Evolutionary conservation across 2,797 vertebrate species (phyloP).

Genomic region (Notamacropus eugenii): DNA sequence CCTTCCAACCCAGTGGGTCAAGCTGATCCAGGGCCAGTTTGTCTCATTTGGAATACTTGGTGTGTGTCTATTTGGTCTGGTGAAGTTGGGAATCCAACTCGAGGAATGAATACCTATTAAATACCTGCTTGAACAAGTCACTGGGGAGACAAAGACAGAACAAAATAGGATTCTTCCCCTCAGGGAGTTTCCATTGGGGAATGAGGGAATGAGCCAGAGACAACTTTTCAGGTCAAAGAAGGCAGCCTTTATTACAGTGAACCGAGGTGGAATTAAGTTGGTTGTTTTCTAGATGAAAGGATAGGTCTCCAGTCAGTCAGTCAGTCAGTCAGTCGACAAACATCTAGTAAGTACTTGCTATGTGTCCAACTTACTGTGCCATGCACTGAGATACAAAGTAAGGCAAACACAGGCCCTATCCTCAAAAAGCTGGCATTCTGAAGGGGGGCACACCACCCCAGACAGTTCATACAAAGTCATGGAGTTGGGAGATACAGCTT

Average conservation of each 20-base stretch:
- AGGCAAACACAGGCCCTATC: not conserved
- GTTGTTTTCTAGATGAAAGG: not conserved
- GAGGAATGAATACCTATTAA: not conserved
- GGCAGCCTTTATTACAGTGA: not conserved
- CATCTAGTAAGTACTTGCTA: not conserved
- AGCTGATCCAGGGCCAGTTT: not conserved
- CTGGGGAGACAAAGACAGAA: not conserved
- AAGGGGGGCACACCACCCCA: rapidly evolving
- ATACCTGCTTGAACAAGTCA: not conserved
- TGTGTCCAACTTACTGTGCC: not conserved
- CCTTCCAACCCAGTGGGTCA: not conserved
- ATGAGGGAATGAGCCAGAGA: not conserved
- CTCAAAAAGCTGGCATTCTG: not conserved
- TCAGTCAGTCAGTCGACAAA: not conserved
- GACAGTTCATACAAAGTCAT: not conserved
- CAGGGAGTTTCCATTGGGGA: not conserved
- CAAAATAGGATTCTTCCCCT: not conserved
- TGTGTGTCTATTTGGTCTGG: not conserved
- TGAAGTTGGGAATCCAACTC: not conserved
- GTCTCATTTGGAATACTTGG: not conserved
- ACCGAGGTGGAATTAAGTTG: not conserved
- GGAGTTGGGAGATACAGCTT: not conserved
- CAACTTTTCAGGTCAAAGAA: not conserved
- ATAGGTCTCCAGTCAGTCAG: not conserved
- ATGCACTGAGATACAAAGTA: not conserved